Evolutionary conservation across 2,888 invertebrate genomes (phyloP), one percentile per base, ranked within the genome.

Genomic region (Trilocha varians): DNA sequence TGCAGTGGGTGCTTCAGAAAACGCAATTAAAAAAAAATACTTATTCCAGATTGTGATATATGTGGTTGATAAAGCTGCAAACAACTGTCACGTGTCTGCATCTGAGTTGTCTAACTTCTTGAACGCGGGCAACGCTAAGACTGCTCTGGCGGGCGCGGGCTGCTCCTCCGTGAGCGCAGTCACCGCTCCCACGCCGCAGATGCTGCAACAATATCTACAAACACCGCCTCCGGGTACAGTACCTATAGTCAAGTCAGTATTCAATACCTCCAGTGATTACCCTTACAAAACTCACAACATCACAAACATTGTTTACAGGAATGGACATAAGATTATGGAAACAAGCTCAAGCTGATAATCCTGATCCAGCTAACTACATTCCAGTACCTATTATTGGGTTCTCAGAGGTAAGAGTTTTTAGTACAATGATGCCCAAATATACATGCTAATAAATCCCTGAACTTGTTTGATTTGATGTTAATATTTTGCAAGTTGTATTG

Each of bases 331-430:
- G 96, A 46, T 87, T 98, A 58, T 99, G 99, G 99, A 93, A 94
- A 62, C 98, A 99, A 73, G 98, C 98, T 0, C 96, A 97, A 62
- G 84, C 92, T 17, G 98, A 98, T 65, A 99, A 99, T 84, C 99
- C 99, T 0, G 95, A 98, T 74, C 91, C 95, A 1, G 90, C 90
- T 32, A 91, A 91, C 59, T 93, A 96, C 59, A 92, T 99, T 62
- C 99, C 99, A 0, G 94, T 97, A 9, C 96, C 98, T 0, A 93
- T 99, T 74, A 91, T 97, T 50, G 99, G 99, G 1, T 98, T 98
- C 66, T 87, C 89, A 32, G 92, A 93, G 72, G 80, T 89, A 53
- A 52, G 40, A 39, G 1, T n/a, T 17, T 3, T 18, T 2, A 4
- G 5, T 34, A 6, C 13, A 13, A 34, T 34, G n/a, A n/a, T n/a